phyloP scores from a whole-genome alignment of 2,797 vertebrate genomes.

The Dendrocincla fuliginosa region DNA sequence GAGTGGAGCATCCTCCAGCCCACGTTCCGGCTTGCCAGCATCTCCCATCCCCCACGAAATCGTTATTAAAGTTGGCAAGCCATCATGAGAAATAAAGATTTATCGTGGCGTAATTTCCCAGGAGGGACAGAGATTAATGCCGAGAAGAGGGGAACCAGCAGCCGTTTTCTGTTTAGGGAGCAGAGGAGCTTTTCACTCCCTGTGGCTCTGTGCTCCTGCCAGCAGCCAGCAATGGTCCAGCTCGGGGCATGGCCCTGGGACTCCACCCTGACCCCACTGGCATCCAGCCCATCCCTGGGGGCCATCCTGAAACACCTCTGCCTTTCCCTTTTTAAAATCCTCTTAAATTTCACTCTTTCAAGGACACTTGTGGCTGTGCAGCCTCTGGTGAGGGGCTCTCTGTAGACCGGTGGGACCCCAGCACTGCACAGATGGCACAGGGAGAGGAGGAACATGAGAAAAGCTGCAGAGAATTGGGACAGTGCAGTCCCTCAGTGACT shows the following conservation, averaged over 20 bases:
- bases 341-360: not conserved
- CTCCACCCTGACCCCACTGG: not conserved
- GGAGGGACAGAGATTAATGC: conserved; percentile 54
- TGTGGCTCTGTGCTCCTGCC: not conserved
- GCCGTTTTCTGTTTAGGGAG: conserved; percentile 9
- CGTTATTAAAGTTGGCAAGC: conserved; percentile 48
- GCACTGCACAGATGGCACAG: fast-evolving
- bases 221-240: not conserved
- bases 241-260: fast-evolving
- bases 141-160: not conserved
- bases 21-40: not conserved
- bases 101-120: conserved; percentile 34
- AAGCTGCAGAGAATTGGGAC: not conserved
- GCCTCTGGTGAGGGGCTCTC: not conserved
- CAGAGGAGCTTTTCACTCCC: not conserved
- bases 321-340: not conserved
- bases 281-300: not conserved
- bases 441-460: not conserved
- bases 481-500: not conserved
- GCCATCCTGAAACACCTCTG: not conserved
- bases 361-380: not conserved
- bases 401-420: fast-evolving
- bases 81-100: conserved; percentile 65
- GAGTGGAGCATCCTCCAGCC: not conserved
- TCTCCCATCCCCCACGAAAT: not conserved